Percentiles rank a stretch among this genome's conserved stretches.
These are phyloP conservation scores for Lycaon pictus DNA, from an alignment of 2,113 vertebrate genomes.

Conservation along the genomic window DNA sequence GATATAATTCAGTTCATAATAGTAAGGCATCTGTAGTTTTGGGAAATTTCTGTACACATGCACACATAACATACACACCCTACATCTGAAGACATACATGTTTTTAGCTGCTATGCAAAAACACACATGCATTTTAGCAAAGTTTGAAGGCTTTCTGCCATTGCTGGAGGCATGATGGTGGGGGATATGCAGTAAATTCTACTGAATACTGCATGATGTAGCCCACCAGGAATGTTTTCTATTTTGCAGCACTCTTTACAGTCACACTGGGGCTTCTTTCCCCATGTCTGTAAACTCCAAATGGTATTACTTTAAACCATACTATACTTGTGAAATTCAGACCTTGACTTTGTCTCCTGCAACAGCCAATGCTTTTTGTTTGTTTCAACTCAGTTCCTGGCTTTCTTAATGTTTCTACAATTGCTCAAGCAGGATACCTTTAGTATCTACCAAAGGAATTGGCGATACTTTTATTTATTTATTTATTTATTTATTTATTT, in stretches of 20 bases:
- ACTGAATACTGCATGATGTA: background rate
- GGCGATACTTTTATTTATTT: background rate
- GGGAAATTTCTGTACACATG: background rate
- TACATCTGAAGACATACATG: background rate
- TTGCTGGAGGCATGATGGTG: background rate
- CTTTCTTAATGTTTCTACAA: background rate
- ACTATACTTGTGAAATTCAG: conserved; percentile 12
- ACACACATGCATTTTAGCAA: background rate
- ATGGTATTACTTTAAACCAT: conserved; percentile 8
- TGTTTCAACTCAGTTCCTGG: background rate
- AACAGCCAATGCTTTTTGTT: background rate
- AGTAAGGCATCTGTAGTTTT: background rate
- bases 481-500: too few relatives aligned
- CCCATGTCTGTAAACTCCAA: background rate
- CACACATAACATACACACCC: background rate
- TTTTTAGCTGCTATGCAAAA: conserved; percentile 37
- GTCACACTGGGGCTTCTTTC: conserved; percentile 32
- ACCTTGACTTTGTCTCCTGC: conserved; percentile 39
- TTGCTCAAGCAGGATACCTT: background rate
- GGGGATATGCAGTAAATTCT: background rate
- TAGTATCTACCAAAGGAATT: background rate
- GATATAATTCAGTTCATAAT: background rate
- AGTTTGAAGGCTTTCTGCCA: background rate
- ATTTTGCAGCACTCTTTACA: background rate
- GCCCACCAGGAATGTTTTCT: conserved; percentile 48